Conservation (phyloP, 2,113 vertebrate species). For the Melanerpes aurifrons region DNA sequence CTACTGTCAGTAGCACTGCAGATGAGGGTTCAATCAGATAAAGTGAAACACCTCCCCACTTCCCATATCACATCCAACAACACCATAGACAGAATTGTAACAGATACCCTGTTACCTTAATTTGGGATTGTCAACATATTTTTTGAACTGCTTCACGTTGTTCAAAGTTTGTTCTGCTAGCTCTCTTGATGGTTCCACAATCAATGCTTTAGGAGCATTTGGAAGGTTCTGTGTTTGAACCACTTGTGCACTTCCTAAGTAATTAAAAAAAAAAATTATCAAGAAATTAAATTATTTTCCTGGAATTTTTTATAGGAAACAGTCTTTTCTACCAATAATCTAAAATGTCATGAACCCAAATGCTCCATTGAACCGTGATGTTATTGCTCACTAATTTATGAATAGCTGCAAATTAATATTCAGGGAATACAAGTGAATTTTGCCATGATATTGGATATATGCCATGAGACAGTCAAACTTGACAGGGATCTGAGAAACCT, state of each 20-base stretch:
- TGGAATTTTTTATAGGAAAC: neutral
- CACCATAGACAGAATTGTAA: neutral
- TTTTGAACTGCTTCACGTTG: slow-evolving; percentile 93
- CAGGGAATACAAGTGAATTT: neutral
- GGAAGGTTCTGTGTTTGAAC: slow-evolving; percentile 85
- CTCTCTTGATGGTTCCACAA: slow-evolving; percentile 94
- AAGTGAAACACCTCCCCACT: fast-evolving
- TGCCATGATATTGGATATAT: neutral
- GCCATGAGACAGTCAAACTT: no score
- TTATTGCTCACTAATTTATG: neutral
- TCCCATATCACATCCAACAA: neutral
- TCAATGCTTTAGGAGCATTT: slow-evolving; percentile 92
- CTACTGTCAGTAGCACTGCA: neutral
- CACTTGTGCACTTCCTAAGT: slow-evolving; percentile 88
- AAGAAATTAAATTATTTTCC: neutral
- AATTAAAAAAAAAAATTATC: neutral
- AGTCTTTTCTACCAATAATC: neutral
- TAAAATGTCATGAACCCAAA: neutral
- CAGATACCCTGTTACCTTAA: slow-evolving; percentile 80
- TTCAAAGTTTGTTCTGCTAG: slow-evolving; percentile 95
- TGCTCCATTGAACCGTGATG: neutral
- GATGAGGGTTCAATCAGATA: neutral
- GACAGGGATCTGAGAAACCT: no score
- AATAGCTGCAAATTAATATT: neutral
- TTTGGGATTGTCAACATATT: slow-evolving; percentile 92